Evolutionary conservation across 2,113 vertebrate species (phyloP), one percentile per base, ranked within the genome.

Genomic region (Phylloscopus whistleri): DNA sequence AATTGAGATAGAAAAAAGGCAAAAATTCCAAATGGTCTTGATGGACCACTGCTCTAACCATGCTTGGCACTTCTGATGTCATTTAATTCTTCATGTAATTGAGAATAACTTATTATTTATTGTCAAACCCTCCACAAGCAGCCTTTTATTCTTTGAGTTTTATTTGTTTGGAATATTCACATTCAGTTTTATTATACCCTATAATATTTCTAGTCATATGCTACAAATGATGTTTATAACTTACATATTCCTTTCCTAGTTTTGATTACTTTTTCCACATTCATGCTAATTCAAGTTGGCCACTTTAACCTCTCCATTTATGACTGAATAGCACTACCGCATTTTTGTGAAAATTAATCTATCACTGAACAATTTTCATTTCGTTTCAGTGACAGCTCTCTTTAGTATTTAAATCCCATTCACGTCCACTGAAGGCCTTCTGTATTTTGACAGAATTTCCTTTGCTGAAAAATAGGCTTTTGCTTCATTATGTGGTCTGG

Each of bases 391-490:
- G 84, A 77, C 89, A 95, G 83, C 69, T 94, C 69, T 90, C 20
- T 88, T 87, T 68, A 82, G 82, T 88, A 74, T 76, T 87, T 84
- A 90, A 96, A 93, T 53, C 24, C 59, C 51, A 95, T 90, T 87
- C 80, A 90, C 68, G 58, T 76, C 82, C 84, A 80, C 23, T 52
- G 76, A 87, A 87, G 72, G 62, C 70, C 93, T 87, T 90, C 92
- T 90, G 64, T 84, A 95, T 84, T 72, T 92, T 75, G 55, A 70
- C 60, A 63, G 70, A 87, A 95, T 95, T 97, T 97, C 69, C 80
- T 95, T 89, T 84, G 73, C 78, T 87, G 92, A 94, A 83, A 96
- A 96, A 92, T 30, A 94, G 68, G 23, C 49, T 97, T 96, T 95
- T 11, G 14, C 60, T 96, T 95, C 59, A 55, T 89, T 73, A 77